Evolutionary conservation across 2,888 invertebrate genomes (phyloP).

Genomic region (Liopterus haemorrhoidalis): DNA sequence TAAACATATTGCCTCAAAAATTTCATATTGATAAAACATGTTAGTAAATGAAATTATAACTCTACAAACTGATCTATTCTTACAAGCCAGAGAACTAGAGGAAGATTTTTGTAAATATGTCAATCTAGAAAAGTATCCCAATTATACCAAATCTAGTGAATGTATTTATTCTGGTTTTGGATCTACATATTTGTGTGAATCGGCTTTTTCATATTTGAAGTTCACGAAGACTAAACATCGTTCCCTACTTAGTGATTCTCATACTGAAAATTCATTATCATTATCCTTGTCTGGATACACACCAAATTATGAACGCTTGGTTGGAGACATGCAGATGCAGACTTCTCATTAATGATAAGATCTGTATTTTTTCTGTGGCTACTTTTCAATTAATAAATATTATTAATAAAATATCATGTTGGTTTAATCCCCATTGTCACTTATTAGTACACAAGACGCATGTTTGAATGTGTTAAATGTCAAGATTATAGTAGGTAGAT

Average conservation of each 20-base stretch:
- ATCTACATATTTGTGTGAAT: slow-evolving; percentile 26
- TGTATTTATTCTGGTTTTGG: slow-evolving; percentile 22
- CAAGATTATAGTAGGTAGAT: too few relatives aligned
- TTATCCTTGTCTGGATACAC: slow-evolving; percentile 20
- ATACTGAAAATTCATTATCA: slow-evolving; percentile 22
- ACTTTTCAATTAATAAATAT: too few relatives aligned
- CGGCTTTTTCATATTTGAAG: slow-evolving; percentile 28
- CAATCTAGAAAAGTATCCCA: slow-evolving; percentile 26
- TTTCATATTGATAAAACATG: slow-evolving; percentile 24
- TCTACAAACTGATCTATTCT: slow-evolving; percentile 27
- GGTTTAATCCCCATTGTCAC: too few relatives aligned
- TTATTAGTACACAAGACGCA: too few relatives aligned
- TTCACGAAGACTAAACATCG: slow-evolving; percentile 25
- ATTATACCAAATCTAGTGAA: slow-evolving; percentile 25
- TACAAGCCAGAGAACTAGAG: slow-evolving; percentile 26
- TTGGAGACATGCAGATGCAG: too few relatives aligned
- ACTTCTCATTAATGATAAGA: too few relatives aligned
- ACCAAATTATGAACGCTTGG: slow-evolving; percentile 20
- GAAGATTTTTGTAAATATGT: slow-evolving; percentile 28
- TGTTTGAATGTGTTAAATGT: too few relatives aligned
- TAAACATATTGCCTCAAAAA: slow-evolving; percentile 19
- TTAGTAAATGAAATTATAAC: slow-evolving; percentile 28
- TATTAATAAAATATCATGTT: too few relatives aligned
- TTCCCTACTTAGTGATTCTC: slow-evolving; percentile 25
- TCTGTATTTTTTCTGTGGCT: too few relatives aligned